Evolutionary conservation across 92 coral and sea anemone species (phyloP), one percentile per base, ranked within the genome.

Genomic region (Zoanthus gigantus): DNA sequence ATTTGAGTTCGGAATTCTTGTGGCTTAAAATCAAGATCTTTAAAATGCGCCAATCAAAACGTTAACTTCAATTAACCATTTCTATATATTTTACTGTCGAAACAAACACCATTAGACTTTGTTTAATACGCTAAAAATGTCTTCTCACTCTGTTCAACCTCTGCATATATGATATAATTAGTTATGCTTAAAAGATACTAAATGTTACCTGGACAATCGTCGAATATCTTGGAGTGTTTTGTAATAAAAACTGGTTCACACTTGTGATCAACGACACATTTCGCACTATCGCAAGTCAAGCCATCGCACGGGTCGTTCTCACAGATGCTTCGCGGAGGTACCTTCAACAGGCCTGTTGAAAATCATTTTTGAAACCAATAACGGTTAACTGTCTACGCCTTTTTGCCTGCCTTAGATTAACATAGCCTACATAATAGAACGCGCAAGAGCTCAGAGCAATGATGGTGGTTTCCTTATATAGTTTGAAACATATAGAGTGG

Each of bases 291-390:
- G 67, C 98, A 96, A 32, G 92, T 75, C 77, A 83, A 84, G 78
- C 88, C 92, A 28, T 90, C 92, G 79, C 98, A 96, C 14, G 98
- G 98, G 88, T 96, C 93, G 15, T 42, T 85, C 58, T 94, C 93
- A 57, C 98, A 96, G 28, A 91, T 85, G 28, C 65, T 11, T 32
- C 65, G 42, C 11, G 98, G 98, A 47, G 92, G 96, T 60, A 94
- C 93, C 79, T 91, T 95, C 9, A 93, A 83, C 77, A 95, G 83
- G 29, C 99, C 99, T 95, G 88, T 34, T 29, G 13, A 69, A 48
- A 9, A 13, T 2, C 65, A 71, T 58, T 76, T 18, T 23, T 23
- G 23, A 23, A 23, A 23, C 23, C 23, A 23, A 23, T 23, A 23
- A 23, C 23, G 23, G 23, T 23, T 23, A 23, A 23, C 23, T 23